phyloP scores from a whole-genome alignment of 2,888 invertebrate genomes.

The Dione vanillae region DNA sequence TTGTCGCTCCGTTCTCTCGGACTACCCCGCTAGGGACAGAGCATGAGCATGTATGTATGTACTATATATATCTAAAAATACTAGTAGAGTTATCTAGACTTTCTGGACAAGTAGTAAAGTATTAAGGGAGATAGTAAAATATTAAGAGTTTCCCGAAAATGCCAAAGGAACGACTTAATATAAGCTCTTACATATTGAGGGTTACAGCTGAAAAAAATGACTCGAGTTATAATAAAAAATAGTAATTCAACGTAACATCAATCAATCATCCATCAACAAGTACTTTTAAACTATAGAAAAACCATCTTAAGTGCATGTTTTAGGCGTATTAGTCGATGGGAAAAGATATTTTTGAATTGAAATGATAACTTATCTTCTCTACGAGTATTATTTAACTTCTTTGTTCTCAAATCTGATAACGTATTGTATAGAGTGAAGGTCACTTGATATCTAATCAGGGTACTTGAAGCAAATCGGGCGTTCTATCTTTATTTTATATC shows the following conservation, averaged over 20 bases:
- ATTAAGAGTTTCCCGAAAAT: too few species aligned
- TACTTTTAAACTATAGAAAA: constrained; percentile 17
- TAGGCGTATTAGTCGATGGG: constrained; percentile 38
- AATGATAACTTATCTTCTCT: constrained; percentile 34
- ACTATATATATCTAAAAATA: too few species aligned
- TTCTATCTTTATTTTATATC: constrained; percentile 15
- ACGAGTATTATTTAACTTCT: constrained; percentile 36
- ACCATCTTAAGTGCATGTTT: constrained; percentile 30
- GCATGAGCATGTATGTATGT: too few species aligned
- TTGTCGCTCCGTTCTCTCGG: too few species aligned
- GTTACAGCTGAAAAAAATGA: neutral
- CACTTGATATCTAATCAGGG: constrained; percentile 30
- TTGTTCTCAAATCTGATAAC: constrained; percentile 40
- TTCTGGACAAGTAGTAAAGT: too few species aligned
- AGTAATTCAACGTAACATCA: neutral
- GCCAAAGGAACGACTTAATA: too few species aligned
- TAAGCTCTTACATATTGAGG: too few species aligned
- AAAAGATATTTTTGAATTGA: constrained; percentile 41
- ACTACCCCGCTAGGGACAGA: too few species aligned
- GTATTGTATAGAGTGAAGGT: constrained; percentile 40
- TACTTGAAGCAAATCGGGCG: constrained; percentile 26
- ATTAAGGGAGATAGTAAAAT: too few species aligned
- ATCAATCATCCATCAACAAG: constrained; percentile 2
- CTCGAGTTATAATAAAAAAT: neutral
- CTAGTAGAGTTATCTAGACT: too few species aligned